Evolutionary conservation across 2,113 vertebrate genomes (phyloP).

Genomic region (Dasyurus viverrinus): DNA sequence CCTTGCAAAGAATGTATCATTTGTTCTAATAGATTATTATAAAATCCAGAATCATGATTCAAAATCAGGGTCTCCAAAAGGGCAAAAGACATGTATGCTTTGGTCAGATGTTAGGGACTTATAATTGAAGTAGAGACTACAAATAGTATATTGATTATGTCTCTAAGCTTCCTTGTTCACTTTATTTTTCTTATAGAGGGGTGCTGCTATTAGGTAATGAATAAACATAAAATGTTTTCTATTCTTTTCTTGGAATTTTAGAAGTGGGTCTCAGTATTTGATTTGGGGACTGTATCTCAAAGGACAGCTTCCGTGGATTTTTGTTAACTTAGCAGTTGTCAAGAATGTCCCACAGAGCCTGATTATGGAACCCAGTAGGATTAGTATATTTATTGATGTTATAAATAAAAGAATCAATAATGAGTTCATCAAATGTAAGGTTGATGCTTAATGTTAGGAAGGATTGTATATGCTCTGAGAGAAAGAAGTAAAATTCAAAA

Average conservation of each 20-base stretch:
- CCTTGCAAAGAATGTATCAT: not conserved
- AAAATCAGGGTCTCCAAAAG: not conserved
- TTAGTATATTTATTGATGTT: conserved; percentile 18
- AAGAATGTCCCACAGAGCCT: not conserved
- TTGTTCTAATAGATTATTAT: not conserved
- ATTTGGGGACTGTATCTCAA: conserved; percentile 26
- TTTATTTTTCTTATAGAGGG: not conserved
- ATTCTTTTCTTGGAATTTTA: not conserved
- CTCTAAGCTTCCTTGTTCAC: not conserved
- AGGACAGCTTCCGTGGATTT: not conserved
- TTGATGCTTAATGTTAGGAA: not conserved
- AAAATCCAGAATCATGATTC: not conserved
- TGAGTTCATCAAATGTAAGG: not conserved
- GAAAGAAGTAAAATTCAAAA: not conserved
- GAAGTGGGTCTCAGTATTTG: conserved; percentile 5
- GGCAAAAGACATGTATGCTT: not conserved
- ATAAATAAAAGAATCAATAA: not conserved
- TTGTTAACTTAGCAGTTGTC: not conserved
- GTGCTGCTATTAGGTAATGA: not conserved
- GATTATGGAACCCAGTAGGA: not conserved
- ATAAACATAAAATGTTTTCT: not conserved
- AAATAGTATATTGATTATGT: not conserved
- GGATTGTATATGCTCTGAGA: not conserved
- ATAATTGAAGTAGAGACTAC: not conserved
- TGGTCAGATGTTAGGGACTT: not conserved